A percentile compares a stretch with the other conserved stretches of the same genome.
phyloP scores from a whole-genome alignment of 2,888 invertebrate genomes.

The Dicyrtomina minuta region DNA sequence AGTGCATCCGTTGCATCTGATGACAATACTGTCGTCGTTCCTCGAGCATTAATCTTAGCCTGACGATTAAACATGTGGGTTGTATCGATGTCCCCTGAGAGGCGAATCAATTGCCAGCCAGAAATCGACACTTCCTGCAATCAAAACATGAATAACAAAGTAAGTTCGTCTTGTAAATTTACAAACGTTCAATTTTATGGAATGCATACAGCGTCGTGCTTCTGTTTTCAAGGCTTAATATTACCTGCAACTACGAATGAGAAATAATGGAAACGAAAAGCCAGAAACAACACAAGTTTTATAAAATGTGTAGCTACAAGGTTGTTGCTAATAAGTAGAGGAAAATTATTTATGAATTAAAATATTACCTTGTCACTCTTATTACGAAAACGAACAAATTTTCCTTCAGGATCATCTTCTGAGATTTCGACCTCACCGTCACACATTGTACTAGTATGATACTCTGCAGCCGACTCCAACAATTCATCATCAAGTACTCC shows the following conservation, averaged over 20 bases:
- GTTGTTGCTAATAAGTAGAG: too few relatives aligned
- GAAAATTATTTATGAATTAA: too few relatives aligned
- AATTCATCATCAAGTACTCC: constrained; percentile 60
- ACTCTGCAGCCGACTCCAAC: constrained; percentile 64
- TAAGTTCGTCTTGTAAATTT: too few relatives aligned
- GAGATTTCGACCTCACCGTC: constrained; percentile 80
- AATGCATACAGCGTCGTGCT: too few relatives aligned
- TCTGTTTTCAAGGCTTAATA: too few relatives aligned
- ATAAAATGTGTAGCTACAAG: too few relatives aligned
- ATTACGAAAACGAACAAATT: constrained; percentile 82
- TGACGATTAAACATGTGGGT: constrained; percentile 90
- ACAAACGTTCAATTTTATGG: too few relatives aligned
- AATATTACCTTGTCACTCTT: constrained; percentile 75
- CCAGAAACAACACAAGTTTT: too few relatives aligned
- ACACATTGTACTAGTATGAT: constrained; percentile 58
- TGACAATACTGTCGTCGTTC: constrained; percentile 83
- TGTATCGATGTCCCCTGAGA: constrained; percentile 74
- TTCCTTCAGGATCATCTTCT: constrained; percentile 84
- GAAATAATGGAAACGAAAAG: too few relatives aligned
- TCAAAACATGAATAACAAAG: constrained; percentile 48
- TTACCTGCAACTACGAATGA: too few relatives aligned
- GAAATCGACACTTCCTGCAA: constrained; percentile 71
- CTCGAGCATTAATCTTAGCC: constrained; percentile 76
- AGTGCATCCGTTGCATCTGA: constrained; percentile 72
- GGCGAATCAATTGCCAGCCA: constrained; percentile 81